These are phyloP conservation scores for Phodopus roborovskii DNA, from an alignment of 2,113 vertebrate genomes.

Conservation along the genomic window DNA sequence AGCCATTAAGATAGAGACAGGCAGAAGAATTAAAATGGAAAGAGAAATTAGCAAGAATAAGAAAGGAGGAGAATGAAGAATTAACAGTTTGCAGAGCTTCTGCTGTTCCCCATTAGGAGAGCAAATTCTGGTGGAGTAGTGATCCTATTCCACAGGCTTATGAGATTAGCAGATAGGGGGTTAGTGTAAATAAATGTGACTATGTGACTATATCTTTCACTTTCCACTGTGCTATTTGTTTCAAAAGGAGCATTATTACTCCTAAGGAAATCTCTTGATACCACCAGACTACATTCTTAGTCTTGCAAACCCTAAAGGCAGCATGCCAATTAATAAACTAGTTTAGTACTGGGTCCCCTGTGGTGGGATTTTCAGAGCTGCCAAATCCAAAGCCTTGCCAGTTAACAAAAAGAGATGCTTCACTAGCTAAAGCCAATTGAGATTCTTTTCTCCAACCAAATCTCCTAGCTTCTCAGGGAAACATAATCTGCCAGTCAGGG, in stretches of 20 bases:
- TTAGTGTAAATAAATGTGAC: slow-evolving; percentile 52
- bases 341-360: slow-evolving; percentile 39
- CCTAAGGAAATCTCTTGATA: not conserved
- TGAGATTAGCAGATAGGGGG: slow-evolving; percentile 14
- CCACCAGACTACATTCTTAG: not conserved
- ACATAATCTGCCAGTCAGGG: not conserved
- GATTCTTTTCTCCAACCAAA: slow-evolving; percentile 6
- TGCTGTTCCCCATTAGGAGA: not conserved
- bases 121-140: not conserved
- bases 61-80: slow-evolving; percentile 43
- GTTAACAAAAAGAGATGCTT: slow-evolving; percentile 68
- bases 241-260: not conserved
- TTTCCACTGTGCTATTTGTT: slow-evolving; percentile 16
- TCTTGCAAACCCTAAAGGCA: slow-evolving; percentile 48
- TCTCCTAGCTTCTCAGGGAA: not conserved
- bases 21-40: slow-evolving; percentile 62
- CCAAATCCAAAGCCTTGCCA: slow-evolving; percentile 59
- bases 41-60: slow-evolving; percentile 29
- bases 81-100: slow-evolving; percentile 19
- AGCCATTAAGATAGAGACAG: slow-evolving; percentile 23
- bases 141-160: not conserved
- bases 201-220: slow-evolving; percentile 42
- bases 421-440: slow-evolving; percentile 63
- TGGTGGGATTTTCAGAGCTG: slow-evolving; percentile 60
- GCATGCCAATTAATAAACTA: slow-evolving; percentile 61